Base-by-base conservation (phyloP, 2,113 vertebrate species). In the Morone chrysops region DNA sequence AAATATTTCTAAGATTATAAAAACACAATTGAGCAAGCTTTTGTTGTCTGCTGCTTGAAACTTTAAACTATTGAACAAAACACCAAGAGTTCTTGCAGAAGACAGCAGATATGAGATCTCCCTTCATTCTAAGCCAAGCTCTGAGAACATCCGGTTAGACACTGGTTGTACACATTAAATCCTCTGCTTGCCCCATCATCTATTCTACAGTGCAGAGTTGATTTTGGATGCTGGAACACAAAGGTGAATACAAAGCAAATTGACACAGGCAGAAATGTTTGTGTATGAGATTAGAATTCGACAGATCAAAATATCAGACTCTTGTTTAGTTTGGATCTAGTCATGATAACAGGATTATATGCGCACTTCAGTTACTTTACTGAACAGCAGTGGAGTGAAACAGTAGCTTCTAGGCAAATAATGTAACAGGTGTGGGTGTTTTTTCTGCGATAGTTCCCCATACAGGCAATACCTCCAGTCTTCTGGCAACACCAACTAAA, bases 181-280 rank as follows among this genome's bases (percentile, higher is more conserved):
- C 73, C 40, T 36, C 74, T 50, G 16, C 5, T 50, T 69, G 79
- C 61, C 67, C 20, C 56, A 50, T 57, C 48, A 1, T 51, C 66
- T 12, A 31, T 31, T 31, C 31, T 31, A 1, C 18, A 62, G 36
- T 62, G 20, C 20, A 63, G 57, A 63, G 50, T 22, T 56, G 20
- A 50, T 18, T 56, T 20, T 25, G 11, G 59, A 65, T 47, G 74
- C 43, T 41, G 59, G 2, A 66, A 66, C 65, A 60, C 69, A 69
- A 54, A 70, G 31, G 69, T 69, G n/a, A 70, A 70, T 11, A 36
- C 38, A 59, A 70, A 82, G 78, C 68, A 82, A 78, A 81, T n/a
- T 54, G 67, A 68, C 77, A 66, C 5, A 4, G 47, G 68, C 57
- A n/a, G 82, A 70, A 60, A 66, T 74, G 78, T 75, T 75, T 86